These are phyloP conservation scores for Zhengitettix transpicula DNA, from an alignment of 2,888 invertebrate genomes.

Conservation along the genomic window DNA sequence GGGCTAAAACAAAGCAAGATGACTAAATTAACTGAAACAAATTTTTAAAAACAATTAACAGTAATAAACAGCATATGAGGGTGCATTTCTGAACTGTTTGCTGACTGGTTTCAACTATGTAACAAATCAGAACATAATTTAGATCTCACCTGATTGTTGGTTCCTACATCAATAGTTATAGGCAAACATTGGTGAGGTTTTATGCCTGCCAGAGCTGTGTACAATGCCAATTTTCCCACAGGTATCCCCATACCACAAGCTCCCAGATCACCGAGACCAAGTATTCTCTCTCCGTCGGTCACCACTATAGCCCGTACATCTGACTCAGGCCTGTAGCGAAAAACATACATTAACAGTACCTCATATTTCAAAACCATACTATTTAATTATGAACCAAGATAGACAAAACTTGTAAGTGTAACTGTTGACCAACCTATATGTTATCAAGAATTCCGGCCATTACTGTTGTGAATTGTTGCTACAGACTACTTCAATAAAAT, in stretches of 20 bases:
- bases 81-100: no score
- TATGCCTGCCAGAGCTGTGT: conserved; percentile 93
- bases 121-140: neutral
- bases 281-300: conserved; percentile 92
- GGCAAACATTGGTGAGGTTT: conserved; percentile 90
- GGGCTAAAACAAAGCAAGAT: no score
- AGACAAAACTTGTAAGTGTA: no score
- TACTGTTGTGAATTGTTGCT: neutral
- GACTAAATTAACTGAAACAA: no score
- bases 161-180: conserved; percentile 86
- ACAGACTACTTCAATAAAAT: neutral
- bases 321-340: conserved; percentile 62
- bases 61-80: no score
- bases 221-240: conserved; percentile 88
- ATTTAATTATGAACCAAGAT: no score
- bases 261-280: conserved; percentile 92
- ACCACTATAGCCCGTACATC: conserved; percentile 78
- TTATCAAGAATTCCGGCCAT: no score
- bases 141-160: conserved; percentile 59
- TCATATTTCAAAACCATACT: no score
- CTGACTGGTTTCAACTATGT: no score
- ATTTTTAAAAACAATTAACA: no score
- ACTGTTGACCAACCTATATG: neutral
- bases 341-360: no score
- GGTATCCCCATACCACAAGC: conserved; percentile 98